Evolutionary conservation across 1,140 invertebrate species (phyloP).

Genomic region (Drosophila miranda): DNA sequence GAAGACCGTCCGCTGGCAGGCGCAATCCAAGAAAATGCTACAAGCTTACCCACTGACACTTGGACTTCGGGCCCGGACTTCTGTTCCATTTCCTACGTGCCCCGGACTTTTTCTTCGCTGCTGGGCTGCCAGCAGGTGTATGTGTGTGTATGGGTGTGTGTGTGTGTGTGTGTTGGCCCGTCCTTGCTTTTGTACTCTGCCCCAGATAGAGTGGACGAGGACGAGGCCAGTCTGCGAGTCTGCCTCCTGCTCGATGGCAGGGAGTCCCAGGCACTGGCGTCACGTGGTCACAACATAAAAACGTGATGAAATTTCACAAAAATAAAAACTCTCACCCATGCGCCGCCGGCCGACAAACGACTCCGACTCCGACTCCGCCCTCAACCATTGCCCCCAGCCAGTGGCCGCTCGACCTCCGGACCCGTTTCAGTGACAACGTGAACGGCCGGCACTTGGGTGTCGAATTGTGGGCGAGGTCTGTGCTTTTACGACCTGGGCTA

Average conservation of each 20-base stretch:
- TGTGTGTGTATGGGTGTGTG: slow-evolving; percentile 21
- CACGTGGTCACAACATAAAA: slow-evolving; percentile 82
- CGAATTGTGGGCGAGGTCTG: slow-evolving; percentile 26
- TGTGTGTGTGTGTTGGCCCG: slow-evolving; percentile 4
- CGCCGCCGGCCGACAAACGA: slow-evolving; percentile 31
- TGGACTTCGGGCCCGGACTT: slow-evolving; percentile 50
- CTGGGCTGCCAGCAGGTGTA: slow-evolving; percentile 68
- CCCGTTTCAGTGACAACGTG: neutral
- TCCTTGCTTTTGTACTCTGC: slow-evolving; percentile 30
- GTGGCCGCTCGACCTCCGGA: no score
- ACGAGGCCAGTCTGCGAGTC: slow-evolving; percentile 4
- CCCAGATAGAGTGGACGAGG: slow-evolving; percentile 24
- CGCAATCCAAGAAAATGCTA: slow-evolving; percentile 73
- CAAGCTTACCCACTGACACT: slow-evolving; percentile 75
- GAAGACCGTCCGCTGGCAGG: slow-evolving; percentile 13
- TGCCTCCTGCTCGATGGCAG: no score
- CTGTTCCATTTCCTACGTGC: slow-evolving; percentile 68
- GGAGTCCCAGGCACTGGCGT: slow-evolving; percentile 67
- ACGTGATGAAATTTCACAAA: slow-evolving; percentile 82
- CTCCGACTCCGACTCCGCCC: neutral
- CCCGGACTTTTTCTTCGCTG: slow-evolving; percentile 32
- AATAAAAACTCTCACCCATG: slow-evolving; percentile 65
- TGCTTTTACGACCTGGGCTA: slow-evolving; percentile 72
- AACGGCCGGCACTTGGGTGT: slow-evolving; percentile 12
- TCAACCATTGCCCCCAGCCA: no score